A percentile compares a stretch with the other conserved stretches of the same genome.
These are phyloP conservation scores for Plotosus lineatus DNA, from an alignment of 2,113 vertebrate species.

Conservation along the genomic window DNA sequence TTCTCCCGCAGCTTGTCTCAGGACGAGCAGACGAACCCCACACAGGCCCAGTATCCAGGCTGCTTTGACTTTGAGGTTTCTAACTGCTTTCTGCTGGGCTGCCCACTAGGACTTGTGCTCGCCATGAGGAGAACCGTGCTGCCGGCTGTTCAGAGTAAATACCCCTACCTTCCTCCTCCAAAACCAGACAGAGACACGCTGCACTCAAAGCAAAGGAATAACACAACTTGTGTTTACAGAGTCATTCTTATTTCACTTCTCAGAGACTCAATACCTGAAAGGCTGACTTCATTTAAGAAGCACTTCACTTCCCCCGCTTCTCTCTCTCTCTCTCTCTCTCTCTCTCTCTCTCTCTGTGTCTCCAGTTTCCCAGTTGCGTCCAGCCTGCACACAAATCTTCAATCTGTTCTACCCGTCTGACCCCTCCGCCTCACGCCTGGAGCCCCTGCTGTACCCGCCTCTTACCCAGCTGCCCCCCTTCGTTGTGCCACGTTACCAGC, in stretches of 20 bases:
- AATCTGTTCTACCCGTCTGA: conserved; percentile 93
- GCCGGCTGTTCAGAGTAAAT: conserved; percentile 87
- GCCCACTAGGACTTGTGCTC: conserved; percentile 91
- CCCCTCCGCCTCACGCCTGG: conserved; percentile 91
- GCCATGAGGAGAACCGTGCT: conserved; percentile 94
- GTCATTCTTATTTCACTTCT: background rate
- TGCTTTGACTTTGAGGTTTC: conserved; percentile 93
- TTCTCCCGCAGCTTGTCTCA: conserved; percentile 68
- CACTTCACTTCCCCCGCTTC: background rate
- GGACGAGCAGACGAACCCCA: conserved; percentile 61
- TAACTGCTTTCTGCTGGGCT: conserved; percentile 96
- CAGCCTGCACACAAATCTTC: conserved; percentile 89
- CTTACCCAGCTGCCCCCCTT: conserved; percentile 89
- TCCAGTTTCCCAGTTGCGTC: conserved; percentile 79
- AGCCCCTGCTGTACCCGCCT: conserved; percentile 85
- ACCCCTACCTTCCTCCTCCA: no score
- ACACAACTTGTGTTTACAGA: background rate
- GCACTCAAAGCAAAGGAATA: background rate
- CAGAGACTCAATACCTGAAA: background rate
- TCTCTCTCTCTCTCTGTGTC: conserved; percentile 53
- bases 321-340: background rate
- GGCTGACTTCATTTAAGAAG: background rate
- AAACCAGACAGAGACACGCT: background rate
- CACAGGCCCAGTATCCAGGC: conserved; percentile 73
- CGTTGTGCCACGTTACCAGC: conserved; percentile 88